These are phyloP conservation scores for Halocaridina rubra DNA, from an alignment of 2,888 invertebrate genomes.

Conservation along the genomic window DNA sequence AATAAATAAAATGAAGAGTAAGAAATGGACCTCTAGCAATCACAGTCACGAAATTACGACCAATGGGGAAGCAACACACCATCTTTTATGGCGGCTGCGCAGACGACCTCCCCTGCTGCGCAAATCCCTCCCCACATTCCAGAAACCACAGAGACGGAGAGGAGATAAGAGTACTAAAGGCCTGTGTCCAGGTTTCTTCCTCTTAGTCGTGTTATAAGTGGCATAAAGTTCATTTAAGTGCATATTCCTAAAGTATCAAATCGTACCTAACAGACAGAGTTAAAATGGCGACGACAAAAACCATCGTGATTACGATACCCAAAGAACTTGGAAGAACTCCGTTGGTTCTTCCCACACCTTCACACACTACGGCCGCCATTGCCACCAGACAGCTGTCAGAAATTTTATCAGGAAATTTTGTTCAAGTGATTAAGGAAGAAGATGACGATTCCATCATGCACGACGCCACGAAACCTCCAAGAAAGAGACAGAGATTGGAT, in stretches of 20 bases:
- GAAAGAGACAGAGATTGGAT: conserved; percentile 62
- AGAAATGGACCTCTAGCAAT: too few relatives aligned
- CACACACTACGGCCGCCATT: not conserved
- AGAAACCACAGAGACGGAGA: not conserved
- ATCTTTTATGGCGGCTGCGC: not conserved
- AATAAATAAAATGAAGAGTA: too few relatives aligned
- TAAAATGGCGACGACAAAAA: conserved; percentile 24
- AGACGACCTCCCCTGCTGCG: not conserved
- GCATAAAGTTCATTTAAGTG: not conserved
- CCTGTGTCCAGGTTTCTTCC: too few relatives aligned
- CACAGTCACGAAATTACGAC: too few relatives aligned
- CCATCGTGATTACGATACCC: conserved; percentile 56
- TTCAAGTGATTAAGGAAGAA: conserved; percentile 45
- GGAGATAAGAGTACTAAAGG: not conserved
- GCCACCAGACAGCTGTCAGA: conserved; percentile 4
- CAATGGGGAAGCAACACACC: conserved; percentile 6
- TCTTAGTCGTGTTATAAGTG: not conserved
- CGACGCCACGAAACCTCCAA: conserved; percentile 26
- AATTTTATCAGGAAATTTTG: conserved; percentile 7
- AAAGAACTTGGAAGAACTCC: not conserved
- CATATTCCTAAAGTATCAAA: not conserved
- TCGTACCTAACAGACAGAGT: not conserved
- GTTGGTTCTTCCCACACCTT: not conserved
- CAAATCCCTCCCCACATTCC: not conserved
- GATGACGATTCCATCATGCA: not conserved